Conservation (phyloP, 2,797 vertebrate species). For the Sarcoramphus papa region DNA sequence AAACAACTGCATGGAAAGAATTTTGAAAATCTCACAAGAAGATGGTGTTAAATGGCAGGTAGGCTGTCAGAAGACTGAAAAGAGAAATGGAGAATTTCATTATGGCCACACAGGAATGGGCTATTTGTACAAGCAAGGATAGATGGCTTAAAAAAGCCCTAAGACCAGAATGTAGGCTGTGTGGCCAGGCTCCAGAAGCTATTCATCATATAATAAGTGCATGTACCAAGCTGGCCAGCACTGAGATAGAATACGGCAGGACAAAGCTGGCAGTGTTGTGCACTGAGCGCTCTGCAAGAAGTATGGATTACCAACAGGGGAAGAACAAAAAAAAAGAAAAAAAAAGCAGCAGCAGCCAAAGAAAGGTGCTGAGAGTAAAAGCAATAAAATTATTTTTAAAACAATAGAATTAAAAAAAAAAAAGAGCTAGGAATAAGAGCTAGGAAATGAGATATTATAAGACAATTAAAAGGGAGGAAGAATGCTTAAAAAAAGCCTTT, state of each 20-base stretch:
- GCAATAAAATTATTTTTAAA: background rate
- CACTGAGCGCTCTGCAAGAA: background rate
- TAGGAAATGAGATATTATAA: background rate
- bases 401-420: background rate
- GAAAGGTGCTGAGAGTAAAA: background rate
- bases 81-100: background rate
- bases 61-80: background rate
- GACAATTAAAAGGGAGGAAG: background rate
- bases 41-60: background rate
- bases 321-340: background rate
- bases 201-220: constrained; percentile 27
- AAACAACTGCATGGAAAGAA: background rate
- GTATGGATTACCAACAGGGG: background rate
- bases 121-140: background rate
- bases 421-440: background rate
- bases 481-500: accelerated
- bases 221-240: background rate
- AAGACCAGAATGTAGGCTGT: background rate
- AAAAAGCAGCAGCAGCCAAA: background rate
- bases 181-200: background rate
- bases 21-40: background rate
- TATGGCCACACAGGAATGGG: background rate
- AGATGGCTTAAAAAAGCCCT: background rate
- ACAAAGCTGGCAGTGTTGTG: background rate
- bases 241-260: background rate